Base-by-base conservation (phyloP, 2,888 invertebrate genomes). In the Zaprionus bogoriensis region DNA sequence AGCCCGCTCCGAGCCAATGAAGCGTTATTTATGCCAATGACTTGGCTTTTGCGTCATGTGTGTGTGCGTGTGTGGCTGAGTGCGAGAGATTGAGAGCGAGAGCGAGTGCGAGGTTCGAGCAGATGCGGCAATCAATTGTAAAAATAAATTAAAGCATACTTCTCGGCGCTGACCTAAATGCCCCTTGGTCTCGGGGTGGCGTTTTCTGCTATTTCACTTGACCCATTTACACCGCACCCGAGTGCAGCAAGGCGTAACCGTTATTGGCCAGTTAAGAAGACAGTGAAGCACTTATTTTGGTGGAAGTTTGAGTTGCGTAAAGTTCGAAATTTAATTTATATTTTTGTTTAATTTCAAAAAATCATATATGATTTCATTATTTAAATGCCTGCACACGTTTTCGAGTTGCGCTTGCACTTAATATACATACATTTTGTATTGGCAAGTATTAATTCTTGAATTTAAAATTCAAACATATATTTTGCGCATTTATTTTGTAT, bases 1-100 rank as follows among this genome's bases (percentile, higher is more conserved):
- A 23, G 17, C 9, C 47, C 20, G 22, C 17, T 19, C 17, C 23
- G 36, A 27, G 19, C 41, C 54, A 81, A 64, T 77, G 61, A 57
- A 69, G 70, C 52, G 67, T 79, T 83, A 86, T 86, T 78, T 83
- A 78, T 78, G 83, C 65, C 62, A 83, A 76, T 70, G 83, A 66
- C 66, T 67, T 71, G 76, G 53, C 61, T 64, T 53, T 46, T 61
- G 55, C 47, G 69, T 52, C 60, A 70, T 63, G 36, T 46, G n/a
- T 30, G 50, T 28, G 28, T 38, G 46, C 1, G 36, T 46, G n/a
- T 30, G 50, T 28, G 28, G 30, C 42, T 0, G 9, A 14, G 47
- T 19, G 51, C 17, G 39, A 14, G 47, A 14, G 67, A 22, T 9
- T 4, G 67, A n/a, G 36, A 22, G 12, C 9, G 23, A 39, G 44